A percentile compares a stretch with the other conserved stretches of the same genome.
phyloP scores from a whole-genome alignment of 1,140 invertebrate species.

The Brachionus asplanchnoidis region DNA sequence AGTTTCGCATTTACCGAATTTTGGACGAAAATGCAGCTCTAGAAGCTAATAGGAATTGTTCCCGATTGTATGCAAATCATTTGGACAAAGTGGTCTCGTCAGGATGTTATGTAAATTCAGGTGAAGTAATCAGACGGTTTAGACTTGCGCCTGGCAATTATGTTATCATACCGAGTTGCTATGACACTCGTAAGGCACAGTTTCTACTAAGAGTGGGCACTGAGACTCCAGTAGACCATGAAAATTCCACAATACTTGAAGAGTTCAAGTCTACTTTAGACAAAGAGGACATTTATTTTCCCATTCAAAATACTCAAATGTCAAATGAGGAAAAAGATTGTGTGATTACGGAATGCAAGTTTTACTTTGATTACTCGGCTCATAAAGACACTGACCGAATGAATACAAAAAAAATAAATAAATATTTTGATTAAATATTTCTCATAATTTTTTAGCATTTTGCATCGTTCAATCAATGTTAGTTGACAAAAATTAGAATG shows the following conservation, averaged over 20 bases:
- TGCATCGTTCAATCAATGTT: neutral
- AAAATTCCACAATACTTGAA: neutral
- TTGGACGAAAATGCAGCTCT: neutral
- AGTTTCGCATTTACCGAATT: neutral
- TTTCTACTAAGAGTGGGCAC: slow-evolving; percentile 64
- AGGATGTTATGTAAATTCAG: slow-evolving; percentile 51
- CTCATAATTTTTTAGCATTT: neutral
- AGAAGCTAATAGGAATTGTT: slow-evolving; percentile 21
- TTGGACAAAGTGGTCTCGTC: slow-evolving; percentile 45
- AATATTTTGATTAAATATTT: slow-evolving; percentile 3
- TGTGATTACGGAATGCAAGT: neutral
- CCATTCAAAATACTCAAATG: neutral
- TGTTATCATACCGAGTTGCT: slow-evolving; percentile 64
- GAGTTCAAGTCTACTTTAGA: neutral
- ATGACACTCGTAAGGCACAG: slow-evolving; percentile 61
- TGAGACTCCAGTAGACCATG: slow-evolving; percentile 42
- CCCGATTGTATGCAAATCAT: neutral
- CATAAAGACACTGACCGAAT: neutral
- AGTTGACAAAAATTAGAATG: neutral
- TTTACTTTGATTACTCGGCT: neutral
- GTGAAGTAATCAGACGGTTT: slow-evolving; percentile 54
- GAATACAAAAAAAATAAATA: neutral
- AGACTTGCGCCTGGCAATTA: slow-evolving; percentile 60
- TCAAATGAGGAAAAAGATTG: neutral
- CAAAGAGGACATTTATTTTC: neutral